Evolutionary conservation across 2,888 invertebrate genomes (phyloP).

Genomic region (Troides helena): DNA sequence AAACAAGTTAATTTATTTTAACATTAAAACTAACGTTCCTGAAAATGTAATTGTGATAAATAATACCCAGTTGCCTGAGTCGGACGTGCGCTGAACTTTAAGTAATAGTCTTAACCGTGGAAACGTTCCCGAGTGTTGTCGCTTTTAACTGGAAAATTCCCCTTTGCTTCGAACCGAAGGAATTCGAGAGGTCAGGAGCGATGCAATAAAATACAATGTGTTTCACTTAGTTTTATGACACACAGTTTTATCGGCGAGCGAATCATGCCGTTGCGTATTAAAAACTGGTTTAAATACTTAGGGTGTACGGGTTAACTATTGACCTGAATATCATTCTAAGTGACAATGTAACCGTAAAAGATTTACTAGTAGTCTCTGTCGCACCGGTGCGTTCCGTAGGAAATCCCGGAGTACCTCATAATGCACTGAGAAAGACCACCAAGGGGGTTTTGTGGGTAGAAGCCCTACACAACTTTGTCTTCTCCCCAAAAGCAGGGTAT

Average conservation of each 20-base stretch:
- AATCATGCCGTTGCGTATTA: no score
- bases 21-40: conserved; percentile 27
- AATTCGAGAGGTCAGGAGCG: background rate
- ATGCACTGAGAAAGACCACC: no score
- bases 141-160: conserved; percentile 18
- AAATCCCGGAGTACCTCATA: no score
- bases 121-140: conserved; percentile 21
- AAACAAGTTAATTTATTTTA: conserved; percentile 5
- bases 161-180: background rate
- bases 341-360: no score
- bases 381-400: no score
- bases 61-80: conserved; percentile 27
- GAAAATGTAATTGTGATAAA: conserved; percentile 26
- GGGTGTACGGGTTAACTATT: no score
- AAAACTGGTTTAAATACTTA: no score
- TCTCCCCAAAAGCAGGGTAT: no score
- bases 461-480: no score
- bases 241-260: background rate
- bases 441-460: no score
- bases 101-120: conserved; percentile 22
- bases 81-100: conserved; percentile 27
- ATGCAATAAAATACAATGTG: background rate
- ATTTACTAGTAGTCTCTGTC: no score
- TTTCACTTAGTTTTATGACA: background rate
- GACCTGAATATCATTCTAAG: no score